Evolutionary conservation across 1,140 invertebrate genomes (phyloP).

Genomic region (Oncopodura yosiiana): DNA sequence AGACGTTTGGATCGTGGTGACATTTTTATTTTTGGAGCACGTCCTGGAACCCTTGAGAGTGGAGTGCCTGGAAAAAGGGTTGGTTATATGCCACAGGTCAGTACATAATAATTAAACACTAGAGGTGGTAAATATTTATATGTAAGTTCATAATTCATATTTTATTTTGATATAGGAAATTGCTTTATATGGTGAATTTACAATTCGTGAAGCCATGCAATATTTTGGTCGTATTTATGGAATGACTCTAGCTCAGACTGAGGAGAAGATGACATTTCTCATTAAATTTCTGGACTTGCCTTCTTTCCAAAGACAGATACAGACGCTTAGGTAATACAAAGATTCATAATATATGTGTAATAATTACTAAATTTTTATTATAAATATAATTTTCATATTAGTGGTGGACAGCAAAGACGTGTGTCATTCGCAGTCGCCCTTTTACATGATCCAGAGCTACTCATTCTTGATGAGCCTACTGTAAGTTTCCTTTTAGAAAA

Average conservation of each 20-base stretch:
- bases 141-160: background rate
- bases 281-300: slow-evolving; percentile 81
- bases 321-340: slow-evolving; percentile 75
- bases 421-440: slow-evolving; percentile 86
- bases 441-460: slow-evolving; percentile 81
- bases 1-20: slow-evolving; percentile 68
- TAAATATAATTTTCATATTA: slow-evolving; percentile 39
- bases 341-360: background rate
- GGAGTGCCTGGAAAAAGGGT: slow-evolving; percentile 79
- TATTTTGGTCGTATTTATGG: slow-evolving; percentile 95
- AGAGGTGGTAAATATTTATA: background rate
- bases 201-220: slow-evolving; percentile 86
- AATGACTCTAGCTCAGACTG: slow-evolving; percentile 69
- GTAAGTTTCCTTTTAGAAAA: background rate
- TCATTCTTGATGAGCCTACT: slow-evolving; percentile 82
- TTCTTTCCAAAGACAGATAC: slow-evolving; percentile 69
- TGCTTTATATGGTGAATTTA: slow-evolving; percentile 87
- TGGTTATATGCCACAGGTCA: slow-evolving; percentile 51
- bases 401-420: slow-evolving; percentile 83
- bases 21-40: slow-evolving; percentile 74
- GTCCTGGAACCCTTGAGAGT: slow-evolving; percentile 57
- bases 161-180: slow-evolving; percentile 58
- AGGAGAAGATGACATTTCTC: slow-evolving; percentile 72
- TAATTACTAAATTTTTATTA: background rate
- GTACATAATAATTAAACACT: background rate